Evolutionary conservation across 2,113 vertebrate genomes (phyloP), one percentile per base, ranked within the genome.

Genomic region (Lathamus discolor): DNA sequence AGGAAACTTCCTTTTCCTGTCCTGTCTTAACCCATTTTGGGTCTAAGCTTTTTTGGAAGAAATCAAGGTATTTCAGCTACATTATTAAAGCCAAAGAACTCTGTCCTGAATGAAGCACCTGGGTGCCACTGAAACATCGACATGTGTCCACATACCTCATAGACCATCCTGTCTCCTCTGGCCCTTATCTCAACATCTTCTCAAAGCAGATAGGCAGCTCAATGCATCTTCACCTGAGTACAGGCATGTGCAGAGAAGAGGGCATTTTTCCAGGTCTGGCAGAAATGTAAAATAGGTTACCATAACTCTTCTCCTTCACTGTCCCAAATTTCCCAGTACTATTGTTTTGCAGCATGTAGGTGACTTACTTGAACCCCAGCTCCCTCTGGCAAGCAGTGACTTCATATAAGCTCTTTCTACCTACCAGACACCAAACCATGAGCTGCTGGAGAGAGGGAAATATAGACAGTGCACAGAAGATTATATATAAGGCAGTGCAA

Each of bases 351-450:
- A 41, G 17, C 0, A 3, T 18, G 17, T 7, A 51, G 24, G 41
- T 24, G 3, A 63, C 24, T 61, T 57, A 59, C 10, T 48, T 7
- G 10, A 78, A 69, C 5, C 1, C 0, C 7, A 70, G 27, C 3
- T 78, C 19, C 15, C 31, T 74, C 48, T 79, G 39, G 39, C 6
- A 87, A 82, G 22, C 13, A 39, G 14, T 48, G 46, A 25, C 13
- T 67, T 87, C 57, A 52, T 44, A 35, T 41, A 33, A 63, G 28
- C 22, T 37, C 49, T 39, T 63, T 81, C 37, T 63, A 31, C 46
- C 12, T 43, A 17, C 22, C 11, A 35, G 10, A 18, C 17, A 41
- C 61, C 20, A 75, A 72, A 64, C 13, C 24, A 20, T 8, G 17
- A 48, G 31, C 6, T 69, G 37, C 31, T 75, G 39, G 29, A 28